Conservation (phyloP, 2,113 vertebrate genomes). For the Gnathonemus echidnorhynchus region DNA sequence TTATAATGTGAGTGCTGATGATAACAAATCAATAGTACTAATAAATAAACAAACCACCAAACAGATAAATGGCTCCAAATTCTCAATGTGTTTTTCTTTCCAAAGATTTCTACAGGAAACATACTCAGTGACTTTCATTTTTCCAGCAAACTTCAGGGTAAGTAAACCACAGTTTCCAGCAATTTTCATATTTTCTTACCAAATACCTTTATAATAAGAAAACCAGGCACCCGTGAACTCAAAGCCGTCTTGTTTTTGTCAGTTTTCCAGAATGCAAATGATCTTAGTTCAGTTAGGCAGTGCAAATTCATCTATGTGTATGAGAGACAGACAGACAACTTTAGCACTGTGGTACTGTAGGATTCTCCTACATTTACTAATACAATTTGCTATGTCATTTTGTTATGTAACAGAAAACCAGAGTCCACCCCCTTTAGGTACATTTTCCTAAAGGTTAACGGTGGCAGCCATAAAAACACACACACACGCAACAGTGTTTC, state of each 20-base stretch:
- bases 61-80: neutral
- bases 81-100: neutral
- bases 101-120: neutral
- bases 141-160: neutral
- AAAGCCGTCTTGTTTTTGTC: neutral
- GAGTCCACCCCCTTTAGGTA: neutral
- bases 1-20: neutral
- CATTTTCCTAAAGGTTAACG: neutral
- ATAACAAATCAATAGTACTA: neutral
- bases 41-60: neutral
- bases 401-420: neutral
- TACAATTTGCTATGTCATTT: neutral
- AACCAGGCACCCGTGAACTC: neutral
- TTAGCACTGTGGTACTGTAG: neutral
- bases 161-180: constrained; percentile 10
- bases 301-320: neutral
- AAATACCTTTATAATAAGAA: neutral
- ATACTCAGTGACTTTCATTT: neutral
- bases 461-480: neutral
- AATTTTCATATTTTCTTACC: neutral
- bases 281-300: neutral
- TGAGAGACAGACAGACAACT: neutral
- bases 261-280: neutral
- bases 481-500: no score
- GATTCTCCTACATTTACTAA: neutral